Evolutionary conservation across 2,797 vertebrate genomes (phyloP).

Genomic region (Thalassophryne amazonica): DNA sequence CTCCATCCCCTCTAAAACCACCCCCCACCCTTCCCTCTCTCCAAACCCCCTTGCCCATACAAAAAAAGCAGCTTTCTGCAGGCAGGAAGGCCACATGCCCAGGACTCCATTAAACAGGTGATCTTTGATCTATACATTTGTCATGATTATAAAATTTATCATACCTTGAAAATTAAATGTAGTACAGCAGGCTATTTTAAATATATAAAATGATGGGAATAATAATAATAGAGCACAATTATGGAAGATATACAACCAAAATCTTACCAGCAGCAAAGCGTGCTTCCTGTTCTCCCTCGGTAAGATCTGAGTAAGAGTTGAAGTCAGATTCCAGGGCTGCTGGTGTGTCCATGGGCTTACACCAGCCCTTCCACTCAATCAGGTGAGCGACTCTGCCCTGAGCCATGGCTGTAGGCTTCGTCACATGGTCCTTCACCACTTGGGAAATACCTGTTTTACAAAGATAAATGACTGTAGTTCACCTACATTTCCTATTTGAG

Average conservation of each 20-base stretch:
- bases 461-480: too few species aligned
- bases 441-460: constrained; percentile 88
- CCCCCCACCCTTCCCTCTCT: too few species aligned
- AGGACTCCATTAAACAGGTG: too few species aligned
- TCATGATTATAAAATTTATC: neutral
- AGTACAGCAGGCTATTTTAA: neutral
- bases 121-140: too few species aligned
- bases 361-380: constrained; percentile 99
- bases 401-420: constrained; percentile 96
- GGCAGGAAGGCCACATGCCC: too few species aligned
- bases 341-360: constrained; percentile 89
- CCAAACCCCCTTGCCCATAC: too few species aligned
- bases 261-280: constrained; percentile 89
- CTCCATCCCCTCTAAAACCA: too few species aligned
- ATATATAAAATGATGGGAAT: too few species aligned
- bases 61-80: too few species aligned
- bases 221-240: too few species aligned
- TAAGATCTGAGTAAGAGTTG: constrained; percentile 94
- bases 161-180: neutral
- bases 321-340: constrained; percentile 88
- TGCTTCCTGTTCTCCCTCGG: constrained; percentile 95
- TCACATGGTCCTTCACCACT: constrained; percentile 98
- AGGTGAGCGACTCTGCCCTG: constrained; percentile 96
- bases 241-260: neutral
- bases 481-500: too few species aligned